A percentile compares a stretch with the other conserved stretches of the same genome.
These are phyloP conservation scores for Geotrypetes seraphini DNA, from an alignment of 2,797 vertebrate genomes.

Conservation along the genomic window DNA sequence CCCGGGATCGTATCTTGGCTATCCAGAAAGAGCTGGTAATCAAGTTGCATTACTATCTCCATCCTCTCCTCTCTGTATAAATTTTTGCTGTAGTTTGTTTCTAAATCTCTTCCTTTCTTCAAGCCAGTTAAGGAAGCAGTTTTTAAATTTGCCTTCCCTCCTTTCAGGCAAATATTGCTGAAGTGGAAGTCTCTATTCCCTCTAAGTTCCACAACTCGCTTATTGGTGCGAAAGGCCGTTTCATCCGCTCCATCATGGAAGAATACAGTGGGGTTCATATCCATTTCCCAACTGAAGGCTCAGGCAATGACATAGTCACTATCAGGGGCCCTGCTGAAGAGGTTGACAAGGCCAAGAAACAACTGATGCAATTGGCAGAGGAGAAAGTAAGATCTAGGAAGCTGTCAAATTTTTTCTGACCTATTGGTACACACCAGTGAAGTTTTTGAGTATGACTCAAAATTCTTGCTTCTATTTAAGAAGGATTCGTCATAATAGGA, in stretches of 20 bases:
- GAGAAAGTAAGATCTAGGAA: slow-evolving; percentile 96
- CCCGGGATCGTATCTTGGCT: slow-evolving; percentile 79
- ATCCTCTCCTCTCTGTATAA: too few species aligned
- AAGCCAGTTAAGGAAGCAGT: too few species aligned
- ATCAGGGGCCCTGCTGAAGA: slow-evolving; percentile 89
- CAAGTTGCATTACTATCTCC: neutral
- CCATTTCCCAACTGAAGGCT: slow-evolving; percentile 93
- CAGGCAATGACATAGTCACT: slow-evolving; percentile 89
- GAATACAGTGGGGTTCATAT: slow-evolving; percentile 97
- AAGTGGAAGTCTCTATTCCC: slow-evolving; percentile 90
- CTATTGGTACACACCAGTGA: too few species aligned
- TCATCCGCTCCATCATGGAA: slow-evolving; percentile 97
- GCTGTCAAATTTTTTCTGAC: too few species aligned
- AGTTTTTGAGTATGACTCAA: too few species aligned
- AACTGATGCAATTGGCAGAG: slow-evolving; percentile 90
- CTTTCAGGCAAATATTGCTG: slow-evolving; percentile 85
- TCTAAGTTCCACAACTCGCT: slow-evolving; percentile 94
- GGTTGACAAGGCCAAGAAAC: slow-evolving; percentile 91
- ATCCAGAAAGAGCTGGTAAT: slow-evolving; percentile 94
- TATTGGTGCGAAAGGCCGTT: slow-evolving; percentile 93
- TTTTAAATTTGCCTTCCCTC: neutral
- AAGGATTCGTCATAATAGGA: too few species aligned
- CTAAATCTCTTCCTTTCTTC: too few species aligned
- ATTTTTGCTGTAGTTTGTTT: neutral
- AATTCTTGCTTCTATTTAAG: too few species aligned